Evolutionary conservation across 2,113 vertebrate species (phyloP).

Genomic region (Chionis minor): DNA sequence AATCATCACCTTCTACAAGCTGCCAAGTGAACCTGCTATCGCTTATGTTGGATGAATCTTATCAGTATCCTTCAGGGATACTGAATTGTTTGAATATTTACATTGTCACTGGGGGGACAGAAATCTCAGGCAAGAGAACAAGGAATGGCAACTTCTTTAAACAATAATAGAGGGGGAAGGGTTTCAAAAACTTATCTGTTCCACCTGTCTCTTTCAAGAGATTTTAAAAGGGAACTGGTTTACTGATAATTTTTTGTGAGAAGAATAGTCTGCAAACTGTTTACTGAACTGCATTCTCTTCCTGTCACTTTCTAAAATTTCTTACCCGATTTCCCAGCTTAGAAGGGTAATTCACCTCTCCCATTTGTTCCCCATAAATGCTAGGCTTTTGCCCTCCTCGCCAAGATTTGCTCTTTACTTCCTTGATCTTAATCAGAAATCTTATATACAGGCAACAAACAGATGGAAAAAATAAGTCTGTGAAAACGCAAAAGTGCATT

Average conservation of each 20-base stretch:
- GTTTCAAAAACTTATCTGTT: background rate
- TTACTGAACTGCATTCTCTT: background rate
- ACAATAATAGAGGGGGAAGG: background rate
- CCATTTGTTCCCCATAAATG: slow-evolving; percentile 31
- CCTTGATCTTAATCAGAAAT: slow-evolving; percentile 41
- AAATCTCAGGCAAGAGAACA: background rate
- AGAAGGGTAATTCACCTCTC: background rate
- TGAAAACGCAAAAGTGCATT: background rate
- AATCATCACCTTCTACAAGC: background rate
- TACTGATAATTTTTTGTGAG: background rate
- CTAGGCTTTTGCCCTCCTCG: background rate
- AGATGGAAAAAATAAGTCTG: slow-evolving; percentile 31
- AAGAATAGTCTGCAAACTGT: background rate
- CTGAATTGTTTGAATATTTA: background rate
- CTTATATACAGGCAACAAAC: slow-evolving; percentile 12
- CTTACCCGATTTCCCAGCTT: background rate
- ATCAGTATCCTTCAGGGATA: background rate
- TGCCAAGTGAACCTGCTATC: background rate
- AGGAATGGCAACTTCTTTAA: background rate
- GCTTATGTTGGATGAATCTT: background rate
- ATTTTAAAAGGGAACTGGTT: background rate
- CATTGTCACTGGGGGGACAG: background rate
- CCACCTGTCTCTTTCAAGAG: background rate
- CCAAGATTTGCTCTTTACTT: slow-evolving; percentile 29
- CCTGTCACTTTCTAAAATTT: slow-evolving; percentile 13